Base-by-base conservation (phyloP, 2,113 vertebrate genomes). In the Serinus canaria region DNA sequence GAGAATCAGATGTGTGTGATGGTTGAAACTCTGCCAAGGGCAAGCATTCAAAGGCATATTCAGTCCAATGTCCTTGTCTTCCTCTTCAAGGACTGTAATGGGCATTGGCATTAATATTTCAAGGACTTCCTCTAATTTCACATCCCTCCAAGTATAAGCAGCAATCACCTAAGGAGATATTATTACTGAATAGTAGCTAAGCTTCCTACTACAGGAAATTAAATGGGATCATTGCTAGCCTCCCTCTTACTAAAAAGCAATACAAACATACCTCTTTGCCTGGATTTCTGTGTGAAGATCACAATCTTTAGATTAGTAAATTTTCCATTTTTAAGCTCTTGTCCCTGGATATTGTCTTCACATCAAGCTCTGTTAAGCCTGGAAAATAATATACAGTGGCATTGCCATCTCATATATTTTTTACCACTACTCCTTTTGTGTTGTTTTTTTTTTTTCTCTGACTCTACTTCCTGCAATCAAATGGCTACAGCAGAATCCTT, bases 201-300 rank as follows among this genome's bases (percentile, higher is more conserved):
- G 77, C 81, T 94, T 87, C 76, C 88, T 84, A 78, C 52, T 81
- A 83, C 83, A 95, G 94, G 93, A 95, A 96, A 96, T 96, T 91
- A 96, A 95, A 94, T 43, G 49, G 83, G n/a, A 64, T 64, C 47
- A 37, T 78, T 66, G 49, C 39, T 83, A 75, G 52, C 76, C 88
- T 94, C 79, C 39, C n/a, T 82, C 59, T 76, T 31, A 25, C 70
- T 78, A 63, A 73, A 95, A 83, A 79, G 31, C 44, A 85, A 44
- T 44, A 62, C 58, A 47, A 31, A 55, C 53, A 18, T 28, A 56
- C 43, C 35, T 93, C n/a, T 73, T 66, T 62, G 67, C n/a, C 39
- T 37, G 52, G 35, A 30, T 56, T 86, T 95, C 84, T 73, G 35
- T 47, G 43, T 58, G 52, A 70, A 64, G 64, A 83, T 44, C 83